Base-by-base conservation (phyloP, 1,140 invertebrate genomes). In the Pseudomyrmex pallidus region DNA sequence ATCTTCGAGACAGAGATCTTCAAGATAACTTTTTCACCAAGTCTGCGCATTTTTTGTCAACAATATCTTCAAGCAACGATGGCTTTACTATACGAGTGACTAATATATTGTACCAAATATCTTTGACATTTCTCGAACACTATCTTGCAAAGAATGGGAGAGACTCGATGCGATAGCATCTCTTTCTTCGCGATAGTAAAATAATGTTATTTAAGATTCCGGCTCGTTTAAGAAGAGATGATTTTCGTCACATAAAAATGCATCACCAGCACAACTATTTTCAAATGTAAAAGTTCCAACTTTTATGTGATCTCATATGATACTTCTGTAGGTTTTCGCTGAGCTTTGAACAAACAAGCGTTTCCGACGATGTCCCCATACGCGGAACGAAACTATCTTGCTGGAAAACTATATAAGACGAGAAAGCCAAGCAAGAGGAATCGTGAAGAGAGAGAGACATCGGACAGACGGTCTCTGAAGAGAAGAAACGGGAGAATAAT, bases 401-500 rank as follows among this genome's bases (percentile, higher is more conserved):
- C 64, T 25, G 54, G 25, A 57, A 59, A 35, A 35, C 35, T 35
- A 35, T 35, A 35, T 35, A 35, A 35, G n/a, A 59, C 57, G 66
- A 59, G 76, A 67, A 50, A 59, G 20, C 44, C 12, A n/a, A 35
- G 35, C 67, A 54, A 48, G 62, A 35, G 13, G 35, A 5, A 35
- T 68, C 35, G 64, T 70, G 20, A 48, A 72, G 59, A 72, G 54
- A 72, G 54, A 13, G 54, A 61, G 44, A 50, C 74, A n/a, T 57
- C 35, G n/a, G 9, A 57, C 54, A 50, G 54, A 59, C 52, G 76
- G 54, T 12, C 20, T 7, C 35, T 7, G 5, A 35, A 35, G 35
- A 35, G 35, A 54, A 70, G 73, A 52, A 76, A 25, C 74, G 74
- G 35, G 35, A 48, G 76, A 72, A 80, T 80, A 80, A 80, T 80